phyloP scores from a whole-genome alignment of 2,888 invertebrate genomes.

The Bugula neritina region DNA sequence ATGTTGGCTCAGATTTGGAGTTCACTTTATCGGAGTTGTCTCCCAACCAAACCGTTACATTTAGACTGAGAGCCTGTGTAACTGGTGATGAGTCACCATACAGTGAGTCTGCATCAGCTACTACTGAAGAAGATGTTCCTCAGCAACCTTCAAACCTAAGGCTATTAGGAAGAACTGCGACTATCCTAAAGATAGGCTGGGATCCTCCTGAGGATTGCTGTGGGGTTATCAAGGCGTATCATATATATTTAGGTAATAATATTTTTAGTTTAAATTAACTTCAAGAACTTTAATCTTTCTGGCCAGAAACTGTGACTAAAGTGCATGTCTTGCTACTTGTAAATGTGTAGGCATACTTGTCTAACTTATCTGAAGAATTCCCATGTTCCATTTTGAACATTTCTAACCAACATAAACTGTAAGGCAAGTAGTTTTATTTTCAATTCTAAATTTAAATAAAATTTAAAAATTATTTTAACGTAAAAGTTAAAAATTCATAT shows the following conservation, averaged over 20 bases:
- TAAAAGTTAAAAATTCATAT: too few relatives aligned
- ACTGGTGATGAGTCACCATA: conserved; percentile 48
- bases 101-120: conserved; percentile 39
- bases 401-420: too few relatives aligned
- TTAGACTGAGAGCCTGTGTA: conserved; percentile 41
- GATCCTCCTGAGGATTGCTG: conserved; percentile 43
- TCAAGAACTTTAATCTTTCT: too few relatives aligned
- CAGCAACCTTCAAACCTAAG: conserved; percentile 43
- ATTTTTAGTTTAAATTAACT: too few relatives aligned
- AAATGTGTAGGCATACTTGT: too few relatives aligned
- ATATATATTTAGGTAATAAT: conserved; percentile 42
- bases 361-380: too few relatives aligned
- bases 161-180: conserved; percentile 44
- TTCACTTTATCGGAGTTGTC: conserved; percentile 37
- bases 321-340: too few relatives aligned
- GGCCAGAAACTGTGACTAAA: too few relatives aligned
- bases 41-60: conserved; percentile 41
- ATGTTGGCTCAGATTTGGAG: conserved; percentile 39
- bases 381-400: too few relatives aligned
- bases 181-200: conserved; percentile 51
- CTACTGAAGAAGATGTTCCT: conserved; percentile 47
- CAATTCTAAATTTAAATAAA: too few relatives aligned
- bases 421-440: too few relatives aligned
- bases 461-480: too few relatives aligned
- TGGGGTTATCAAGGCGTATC: conserved; percentile 46